Evolutionary conservation across 53 echinoderm and acorn worm species (phyloP), one percentile per base, ranked within the genome.

Genomic region (Patiria pectinifera): DNA sequence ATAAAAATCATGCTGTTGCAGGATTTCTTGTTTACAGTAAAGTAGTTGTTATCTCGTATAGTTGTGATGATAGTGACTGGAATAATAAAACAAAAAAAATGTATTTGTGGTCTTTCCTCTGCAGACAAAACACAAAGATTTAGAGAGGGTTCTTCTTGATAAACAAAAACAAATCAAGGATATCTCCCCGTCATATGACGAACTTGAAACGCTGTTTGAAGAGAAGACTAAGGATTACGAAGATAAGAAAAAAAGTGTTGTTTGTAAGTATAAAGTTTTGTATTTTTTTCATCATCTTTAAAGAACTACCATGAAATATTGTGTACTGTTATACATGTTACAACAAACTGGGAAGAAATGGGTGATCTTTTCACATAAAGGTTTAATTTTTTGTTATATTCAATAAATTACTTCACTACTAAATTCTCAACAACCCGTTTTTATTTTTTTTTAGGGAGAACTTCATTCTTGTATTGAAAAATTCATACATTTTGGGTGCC

Each of bases 191-290:
- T 92, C 62, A 43, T 98, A 94, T 92, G 95, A 98, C 59, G 93
- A 94, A 86, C 92, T 95, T 25, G 96, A 98, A 72, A 86, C 77
- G 48, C 10, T 85, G 22, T 95, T 95, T 92, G 94, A 92, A 21
- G 92, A 95, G 47, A 96, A 93, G 82, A 92, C 93, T 2, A 92
- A 95, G 60, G 95, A 96, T 59, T 98, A 93, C 84, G 93, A 94
- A 48, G 84, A 35, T 23, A 98, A 95, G 82, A 98, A 98, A 95
- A 98, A 95, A 84, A 94, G 94, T 70, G 96, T 98, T 82, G 98
- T 98, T 83, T 82, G 98, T 98, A 76, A 96, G 96, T 94, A 59
- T 66, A 53, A 53, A 53, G 53, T 15, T 66, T 66, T 66, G 14
- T 66, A 7, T 15, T 66, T 66, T 66, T 53, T 53, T 0, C 53